Evolutionary conservation across 1,140 invertebrate species (phyloP).

Genomic region (Drosophila pandora): DNA sequence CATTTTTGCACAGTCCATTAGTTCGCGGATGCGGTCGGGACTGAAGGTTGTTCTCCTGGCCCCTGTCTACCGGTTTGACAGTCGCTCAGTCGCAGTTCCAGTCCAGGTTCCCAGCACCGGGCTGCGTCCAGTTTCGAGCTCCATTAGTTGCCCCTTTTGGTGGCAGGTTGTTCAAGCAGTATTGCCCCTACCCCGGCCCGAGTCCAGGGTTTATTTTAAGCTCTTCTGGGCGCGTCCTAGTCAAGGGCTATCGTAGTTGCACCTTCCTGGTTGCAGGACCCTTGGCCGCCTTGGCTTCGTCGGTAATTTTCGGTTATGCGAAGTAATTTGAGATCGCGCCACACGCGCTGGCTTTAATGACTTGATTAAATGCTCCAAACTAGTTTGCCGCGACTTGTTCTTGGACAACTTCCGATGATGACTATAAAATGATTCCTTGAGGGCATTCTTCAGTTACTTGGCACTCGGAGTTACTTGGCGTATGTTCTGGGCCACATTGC

Average conservation of each 20-base stretch:
- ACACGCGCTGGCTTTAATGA: constrained; percentile 82
- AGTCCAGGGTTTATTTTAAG: constrained; percentile 64
- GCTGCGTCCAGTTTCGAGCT: constrained; percentile 42
- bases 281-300: constrained; percentile 40
- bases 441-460: constrained; percentile 61
- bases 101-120: constrained; percentile 12
- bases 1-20: constrained; percentile 80
- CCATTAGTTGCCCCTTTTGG: constrained; percentile 59
- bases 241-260: constrained; percentile 26
- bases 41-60: constrained; percentile 66
- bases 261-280: not conserved
- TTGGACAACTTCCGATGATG: constrained; percentile 68
- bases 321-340: constrained; percentile 82
- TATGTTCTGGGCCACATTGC: no score
- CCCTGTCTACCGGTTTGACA: constrained; percentile 71
- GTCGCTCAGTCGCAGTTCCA: constrained; percentile 60
- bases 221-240: constrained; percentile 61
- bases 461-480: constrained; percentile 50
- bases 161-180: constrained; percentile 15
- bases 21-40: constrained; percentile 73
- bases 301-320: constrained; percentile 80
- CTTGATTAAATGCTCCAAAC: constrained; percentile 79
- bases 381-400: constrained; percentile 59
- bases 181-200: no score
- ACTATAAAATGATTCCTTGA: constrained; percentile 74